Conservation (phyloP, 2,797 vertebrate species). For the Gastrophryne carolinensis region DNA sequence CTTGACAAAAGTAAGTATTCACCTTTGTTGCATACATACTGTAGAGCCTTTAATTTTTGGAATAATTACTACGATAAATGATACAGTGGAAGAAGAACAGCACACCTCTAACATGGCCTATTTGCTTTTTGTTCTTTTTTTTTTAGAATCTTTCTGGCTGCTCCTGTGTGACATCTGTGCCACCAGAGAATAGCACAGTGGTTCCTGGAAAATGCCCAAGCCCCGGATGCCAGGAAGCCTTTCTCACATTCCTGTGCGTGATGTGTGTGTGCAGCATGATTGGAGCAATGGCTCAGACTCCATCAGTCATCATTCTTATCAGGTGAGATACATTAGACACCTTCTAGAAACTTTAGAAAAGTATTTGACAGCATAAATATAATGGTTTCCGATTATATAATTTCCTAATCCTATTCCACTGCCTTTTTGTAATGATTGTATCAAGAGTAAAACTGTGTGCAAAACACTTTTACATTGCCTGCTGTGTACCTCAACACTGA, state of each 20-base stretch:
- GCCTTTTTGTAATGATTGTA: no score
- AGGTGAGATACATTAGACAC: slow-evolving; percentile 69
- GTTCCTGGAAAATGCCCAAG: slow-evolving; percentile 89
- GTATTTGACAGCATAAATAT: no score
- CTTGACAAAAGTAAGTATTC: no score
- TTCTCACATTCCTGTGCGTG: slow-evolving; percentile 94
- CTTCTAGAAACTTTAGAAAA: no score
- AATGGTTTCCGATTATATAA: no score
- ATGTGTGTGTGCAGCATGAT: slow-evolving; percentile 97
- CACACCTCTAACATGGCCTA: slow-evolving; percentile 21
- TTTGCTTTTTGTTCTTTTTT: slow-evolving; percentile 38
- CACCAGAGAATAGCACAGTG: slow-evolving; percentile 71
- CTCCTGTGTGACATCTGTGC: slow-evolving; percentile 75
- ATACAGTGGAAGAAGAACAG: background rate
- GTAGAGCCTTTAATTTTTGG: no score
- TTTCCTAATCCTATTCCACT: no score
- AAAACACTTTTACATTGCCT: no score
- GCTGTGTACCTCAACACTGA: no score
- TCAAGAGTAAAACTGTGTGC: no score
- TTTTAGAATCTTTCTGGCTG: slow-evolving; percentile 90
- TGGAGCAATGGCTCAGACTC: slow-evolving; percentile 96
- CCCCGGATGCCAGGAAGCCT: slow-evolving; percentile 88
- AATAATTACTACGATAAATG: no score
- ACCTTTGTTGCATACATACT: no score
- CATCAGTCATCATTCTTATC: slow-evolving; percentile 96